Percentiles rank a stretch among this genome's conserved stretches.
phyloP scores from a whole-genome alignment of 2,113 vertebrate species.

The Gila orcuttii region DNA sequence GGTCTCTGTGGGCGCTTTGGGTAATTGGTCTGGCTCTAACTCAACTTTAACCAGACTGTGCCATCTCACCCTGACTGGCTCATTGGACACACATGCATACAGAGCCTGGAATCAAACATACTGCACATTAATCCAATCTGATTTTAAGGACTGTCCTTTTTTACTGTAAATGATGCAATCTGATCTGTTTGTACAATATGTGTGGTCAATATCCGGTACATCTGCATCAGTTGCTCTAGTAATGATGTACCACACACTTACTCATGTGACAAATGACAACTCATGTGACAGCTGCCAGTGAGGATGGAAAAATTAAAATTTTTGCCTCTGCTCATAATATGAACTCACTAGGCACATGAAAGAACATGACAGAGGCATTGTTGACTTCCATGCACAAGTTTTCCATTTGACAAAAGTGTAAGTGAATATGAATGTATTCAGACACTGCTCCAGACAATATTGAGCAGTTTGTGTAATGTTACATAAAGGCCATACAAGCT shows the following conservation, averaged over 20 bases:
- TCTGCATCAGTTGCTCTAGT: slow-evolving; percentile 13
- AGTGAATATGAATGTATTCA: not conserved
- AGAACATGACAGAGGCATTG: not conserved
- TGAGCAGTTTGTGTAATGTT: not conserved
- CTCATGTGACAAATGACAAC: not conserved
- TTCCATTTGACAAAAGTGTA: not conserved
- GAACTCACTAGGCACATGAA: not conserved
- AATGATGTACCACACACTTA: not conserved
- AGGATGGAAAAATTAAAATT: not conserved
- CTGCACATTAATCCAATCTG: not conserved
- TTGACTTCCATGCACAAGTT: not conserved
- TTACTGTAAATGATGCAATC: slow-evolving; percentile 6
- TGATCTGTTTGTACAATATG: not conserved
- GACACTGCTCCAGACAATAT: not conserved
- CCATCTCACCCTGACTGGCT: not conserved
- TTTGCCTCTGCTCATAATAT: not conserved
- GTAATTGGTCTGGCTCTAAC: slow-evolving; percentile 43
- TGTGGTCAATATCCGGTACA: not conserved
- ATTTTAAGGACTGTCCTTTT: not conserved
- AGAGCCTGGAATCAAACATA: not conserved
- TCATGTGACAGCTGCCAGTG: not conserved
- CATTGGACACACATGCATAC: slow-evolving; percentile 11
- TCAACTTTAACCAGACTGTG: slow-evolving; percentile 28
- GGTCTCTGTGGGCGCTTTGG: slow-evolving; percentile 34
- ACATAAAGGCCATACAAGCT: not conserved